A percentile compares a stretch with the other conserved stretches of the same genome.
phyloP scores from a whole-genome alignment of 2,113 vertebrate genomes.

The Tragelaphus scriptus region DNA sequence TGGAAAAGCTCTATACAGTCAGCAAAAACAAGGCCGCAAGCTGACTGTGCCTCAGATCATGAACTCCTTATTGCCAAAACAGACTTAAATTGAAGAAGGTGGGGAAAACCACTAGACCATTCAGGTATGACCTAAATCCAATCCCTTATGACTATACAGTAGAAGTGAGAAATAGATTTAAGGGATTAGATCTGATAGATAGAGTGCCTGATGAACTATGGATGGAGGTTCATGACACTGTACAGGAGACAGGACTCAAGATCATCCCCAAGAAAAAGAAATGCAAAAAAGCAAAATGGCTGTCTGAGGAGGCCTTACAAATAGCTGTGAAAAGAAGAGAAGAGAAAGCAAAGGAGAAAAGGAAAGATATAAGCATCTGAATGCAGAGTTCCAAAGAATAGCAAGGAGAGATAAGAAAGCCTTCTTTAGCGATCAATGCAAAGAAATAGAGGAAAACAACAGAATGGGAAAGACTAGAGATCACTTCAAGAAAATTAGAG shows the following conservation, averaged over 20 bases:
- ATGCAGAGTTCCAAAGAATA: background rate
- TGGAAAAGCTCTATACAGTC: background rate
- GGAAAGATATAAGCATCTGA: background rate
- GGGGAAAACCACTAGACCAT: background rate
- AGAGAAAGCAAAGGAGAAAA: background rate
- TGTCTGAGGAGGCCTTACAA: background rate
- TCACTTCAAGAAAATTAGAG: background rate
- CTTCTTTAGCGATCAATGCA: background rate
- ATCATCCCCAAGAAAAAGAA: background rate
- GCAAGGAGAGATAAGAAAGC: background rate
- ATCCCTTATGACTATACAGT: background rate
- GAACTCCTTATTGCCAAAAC: background rate
- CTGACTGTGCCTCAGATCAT: background rate
- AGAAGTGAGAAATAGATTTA: background rate
- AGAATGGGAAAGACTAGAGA: background rate
- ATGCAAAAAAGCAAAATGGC: background rate
- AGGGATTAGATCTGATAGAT: background rate
- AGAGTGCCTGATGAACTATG: background rate
- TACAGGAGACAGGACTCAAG: background rate
- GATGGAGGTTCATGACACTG: rapidly evolving
- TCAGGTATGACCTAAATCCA: background rate
- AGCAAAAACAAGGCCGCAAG: background rate
- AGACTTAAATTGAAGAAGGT: background rate
- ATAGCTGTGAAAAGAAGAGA: background rate
- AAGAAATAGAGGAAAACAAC: background rate